These are phyloP conservation scores for Eupithecia inturbata DNA, from an alignment of 2,888 invertebrate species.

Conservation along the genomic window DNA sequence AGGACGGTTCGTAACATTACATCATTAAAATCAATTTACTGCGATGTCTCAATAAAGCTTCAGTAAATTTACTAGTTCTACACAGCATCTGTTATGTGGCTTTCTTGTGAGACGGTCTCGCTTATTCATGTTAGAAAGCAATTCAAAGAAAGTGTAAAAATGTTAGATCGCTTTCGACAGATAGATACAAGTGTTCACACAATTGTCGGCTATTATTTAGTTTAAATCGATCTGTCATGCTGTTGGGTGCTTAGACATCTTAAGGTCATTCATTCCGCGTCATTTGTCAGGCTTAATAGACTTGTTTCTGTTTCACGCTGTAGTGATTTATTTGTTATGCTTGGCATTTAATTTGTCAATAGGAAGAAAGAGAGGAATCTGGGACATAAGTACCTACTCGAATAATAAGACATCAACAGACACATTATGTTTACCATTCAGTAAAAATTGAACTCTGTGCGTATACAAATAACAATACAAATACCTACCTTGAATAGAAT, in stretches of 20 bases:
- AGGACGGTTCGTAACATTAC: background rate
- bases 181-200: slow-evolving; percentile 52
- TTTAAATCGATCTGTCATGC: slow-evolving; percentile 50
- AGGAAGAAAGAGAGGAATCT: background rate
- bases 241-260: slow-evolving; percentile 42
- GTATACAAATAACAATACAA: background rate
- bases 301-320: background rate
- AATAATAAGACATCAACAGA: background rate
- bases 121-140: slow-evolving; percentile 70
- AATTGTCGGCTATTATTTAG: slow-evolving; percentile 47
- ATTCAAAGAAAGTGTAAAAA: slow-evolving; percentile 72
- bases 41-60: background rate
- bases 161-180: slow-evolving; percentile 62
- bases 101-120: slow-evolving; percentile 50
- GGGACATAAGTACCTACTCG: background rate
- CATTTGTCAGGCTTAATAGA: background rate
- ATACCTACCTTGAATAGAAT: background rate
- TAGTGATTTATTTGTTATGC: background rate
- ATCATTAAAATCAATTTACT: background rate
- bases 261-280: slow-evolving; percentile 3
- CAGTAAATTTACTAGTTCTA: background rate
- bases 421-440: background rate
- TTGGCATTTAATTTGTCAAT: background rate
- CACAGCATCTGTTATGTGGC: slow-evolving; percentile 14
- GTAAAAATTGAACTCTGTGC: background rate